Base-by-base conservation (phyloP, 1,140 invertebrate genomes). In the Coenobita brevimanus region DNA sequence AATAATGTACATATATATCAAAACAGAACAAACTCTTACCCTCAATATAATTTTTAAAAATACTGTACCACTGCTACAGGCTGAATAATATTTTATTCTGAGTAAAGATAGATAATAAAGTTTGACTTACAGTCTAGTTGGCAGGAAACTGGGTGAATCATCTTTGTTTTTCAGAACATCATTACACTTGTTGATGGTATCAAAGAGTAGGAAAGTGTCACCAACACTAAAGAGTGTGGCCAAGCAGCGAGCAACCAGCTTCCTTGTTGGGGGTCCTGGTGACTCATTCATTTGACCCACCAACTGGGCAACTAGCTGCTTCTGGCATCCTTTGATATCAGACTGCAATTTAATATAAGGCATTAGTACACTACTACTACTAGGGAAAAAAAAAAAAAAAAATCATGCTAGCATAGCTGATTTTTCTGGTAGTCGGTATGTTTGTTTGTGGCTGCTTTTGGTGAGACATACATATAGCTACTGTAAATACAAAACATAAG, bases 121-220 rank as follows among this genome's bases (percentile, higher is more conserved):
- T n/a, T 33, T 17, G 46, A 96, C 96, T 97, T 94, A 99, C 98
- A 99, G 93, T 94, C 97, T 96, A 24, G 97, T 98, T 27, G 97
- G 96, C 76, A 99, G 93, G 92, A 97, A 98, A 91, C 97, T 97
- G 0, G 98, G 97, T 3, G 98, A 99, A 92, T 99, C 98, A 94
- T 99, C 98, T 92, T 98, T 99, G 90, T 97, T 98, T 93, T 97
- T 98, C 24, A 99, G 94, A 90, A 99, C 97, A 92, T 99, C 98
- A 94, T 99, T 99, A 93, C 98, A 99, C 90, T 97, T 97, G 92
- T 99, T 99, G 69, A 99, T 97, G 3, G 98, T 99, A 91, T 99
- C 97, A 93, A 99, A 99, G 0, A 99, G 94, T 82, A 98, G 94
- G 93, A 98, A 99, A 71, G 98, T 98, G 93, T 99, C 98, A 0